Evolutionary conservation across 2,888 invertebrate genomes (phyloP).

Genomic region (Idaea biselata): DNA sequence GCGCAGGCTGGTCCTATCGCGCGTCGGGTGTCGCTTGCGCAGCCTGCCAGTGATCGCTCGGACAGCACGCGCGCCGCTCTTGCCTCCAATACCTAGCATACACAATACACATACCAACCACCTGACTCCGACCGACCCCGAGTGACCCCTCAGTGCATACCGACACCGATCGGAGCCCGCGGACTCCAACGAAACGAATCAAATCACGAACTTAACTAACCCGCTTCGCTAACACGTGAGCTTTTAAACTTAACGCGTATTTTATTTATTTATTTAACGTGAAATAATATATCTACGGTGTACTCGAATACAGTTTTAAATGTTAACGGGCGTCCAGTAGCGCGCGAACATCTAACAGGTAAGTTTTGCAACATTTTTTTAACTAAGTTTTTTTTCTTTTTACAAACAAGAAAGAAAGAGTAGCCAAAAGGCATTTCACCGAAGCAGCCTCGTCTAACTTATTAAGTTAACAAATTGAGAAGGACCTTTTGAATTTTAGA

Average conservation of each 20-base stretch:
- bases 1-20: conserved; percentile 14
- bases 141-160: conserved; percentile 70
- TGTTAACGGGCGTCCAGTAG: conserved; percentile 45
- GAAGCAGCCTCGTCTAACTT: no score
- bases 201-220: conserved; percentile 59
- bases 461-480: no score
- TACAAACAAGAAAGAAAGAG: no score
- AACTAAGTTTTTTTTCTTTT: neutral
- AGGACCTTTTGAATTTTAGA: neutral
- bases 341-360: conserved; percentile 48
- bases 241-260: conserved; percentile 48
- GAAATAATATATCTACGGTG: conserved; percentile 54
- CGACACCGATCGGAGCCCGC: conserved; percentile 57
- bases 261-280: conserved; percentile 45
- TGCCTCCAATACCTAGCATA: conserved; percentile 20
- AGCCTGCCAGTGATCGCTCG: conserved; percentile 61
- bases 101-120: conserved; percentile 18
- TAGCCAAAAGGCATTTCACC: no score
- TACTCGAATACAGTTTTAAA: conserved; percentile 41
- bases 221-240: conserved; percentile 59
- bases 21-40: conserved; percentile 23
- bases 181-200: conserved; percentile 64
- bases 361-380: conserved; percentile 36
- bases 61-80: conserved; percentile 51
- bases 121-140: conserved; percentile 59